Evolutionary conservation across 2,888 invertebrate species (phyloP).

Genomic region (Tillus elongatus): DNA sequence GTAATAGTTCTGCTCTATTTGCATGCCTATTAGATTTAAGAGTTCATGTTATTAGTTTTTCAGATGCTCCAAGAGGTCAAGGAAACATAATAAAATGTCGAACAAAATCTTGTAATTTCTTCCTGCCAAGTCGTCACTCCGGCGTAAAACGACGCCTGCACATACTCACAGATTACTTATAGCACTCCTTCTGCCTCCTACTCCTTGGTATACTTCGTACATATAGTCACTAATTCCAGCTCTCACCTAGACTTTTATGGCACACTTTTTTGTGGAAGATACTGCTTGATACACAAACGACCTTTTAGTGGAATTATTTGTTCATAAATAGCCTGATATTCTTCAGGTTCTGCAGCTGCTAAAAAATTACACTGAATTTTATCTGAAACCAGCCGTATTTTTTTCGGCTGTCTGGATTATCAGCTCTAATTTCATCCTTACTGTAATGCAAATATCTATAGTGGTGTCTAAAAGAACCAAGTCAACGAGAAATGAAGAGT

Average conservation of each 20-base stretch:
- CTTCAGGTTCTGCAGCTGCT: slow-evolving; percentile 6
- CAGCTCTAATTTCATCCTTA: slow-evolving; percentile 6
- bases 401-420: slow-evolving; percentile 9
- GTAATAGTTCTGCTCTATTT: slow-evolving; percentile 7
- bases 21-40: slow-evolving; percentile 4
- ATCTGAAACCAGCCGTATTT: slow-evolving; percentile 10
- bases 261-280: slow-evolving; percentile 14
- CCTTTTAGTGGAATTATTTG: slow-evolving; percentile 9
- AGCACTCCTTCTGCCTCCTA: slow-evolving; percentile 4
- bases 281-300: slow-evolving; percentile 6
- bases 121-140: slow-evolving; percentile 10
- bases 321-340: slow-evolving; percentile 10
- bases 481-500: too few species aligned
- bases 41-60: slow-evolving; percentile 8
- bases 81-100: slow-evolving; percentile 10
- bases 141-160: slow-evolving; percentile 10
- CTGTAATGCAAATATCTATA: slow-evolving; percentile 9
- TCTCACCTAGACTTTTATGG: slow-evolving; percentile 15
- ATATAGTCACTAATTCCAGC: slow-evolving; percentile 14
- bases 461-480: too few species aligned
- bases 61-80: slow-evolving; percentile 6
- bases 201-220: slow-evolving; percentile 16
- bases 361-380: slow-evolving; percentile 10
- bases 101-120: slow-evolving; percentile 6
- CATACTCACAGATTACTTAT: slow-evolving; percentile 9